These are phyloP conservation scores for Lepidonotus clava DNA, from an alignment of 2,888 invertebrate genomes.

Conservation along the genomic window DNA sequence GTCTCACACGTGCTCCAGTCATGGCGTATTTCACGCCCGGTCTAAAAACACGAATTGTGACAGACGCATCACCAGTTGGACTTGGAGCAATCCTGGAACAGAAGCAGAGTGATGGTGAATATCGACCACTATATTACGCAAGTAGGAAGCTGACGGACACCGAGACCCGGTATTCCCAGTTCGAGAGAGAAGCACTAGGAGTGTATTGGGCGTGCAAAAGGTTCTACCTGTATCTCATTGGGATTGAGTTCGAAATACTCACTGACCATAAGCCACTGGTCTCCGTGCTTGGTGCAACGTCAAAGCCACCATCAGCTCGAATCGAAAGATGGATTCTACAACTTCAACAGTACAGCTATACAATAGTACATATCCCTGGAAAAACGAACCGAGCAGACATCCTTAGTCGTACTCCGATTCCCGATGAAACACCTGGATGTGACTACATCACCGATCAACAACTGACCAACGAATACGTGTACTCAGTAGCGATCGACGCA, in stretches of 20 bases:
- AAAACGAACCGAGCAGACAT: slow-evolving; percentile 60
- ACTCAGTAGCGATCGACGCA: background rate
- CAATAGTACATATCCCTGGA: slow-evolving; percentile 63
- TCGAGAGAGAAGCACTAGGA: slow-evolving; percentile 63
- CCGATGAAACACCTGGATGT: background rate
- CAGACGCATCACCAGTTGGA: slow-evolving; percentile 62
- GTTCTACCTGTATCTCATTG: slow-evolving; percentile 59
- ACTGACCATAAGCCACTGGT: slow-evolving; percentile 60
- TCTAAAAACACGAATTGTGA: slow-evolving; percentile 41
- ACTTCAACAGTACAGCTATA: slow-evolving; percentile 62
- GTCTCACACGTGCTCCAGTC: background rate
- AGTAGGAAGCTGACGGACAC: slow-evolving; percentile 57
- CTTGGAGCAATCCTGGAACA: slow-evolving; percentile 61
- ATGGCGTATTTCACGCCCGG: background rate
- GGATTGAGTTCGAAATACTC: slow-evolving; percentile 60
- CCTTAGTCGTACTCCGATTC: background rate
- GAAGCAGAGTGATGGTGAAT: slow-evolving; percentile 57
- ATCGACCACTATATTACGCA: slow-evolving; percentile 60
- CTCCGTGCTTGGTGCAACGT: slow-evolving; percentile 59
- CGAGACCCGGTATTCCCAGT: slow-evolving; percentile 63
- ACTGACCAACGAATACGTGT: background rate
- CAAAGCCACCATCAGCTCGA: slow-evolving; percentile 65
- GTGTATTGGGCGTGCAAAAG: slow-evolving; percentile 62
- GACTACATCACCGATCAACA: background rate
- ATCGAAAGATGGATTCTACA: slow-evolving; percentile 68